A percentile compares a stretch with the other conserved stretches of the same genome.
Evolutionary conservation across 2,113 vertebrate species (phyloP).

Genomic region (Turnix velox): DNA sequence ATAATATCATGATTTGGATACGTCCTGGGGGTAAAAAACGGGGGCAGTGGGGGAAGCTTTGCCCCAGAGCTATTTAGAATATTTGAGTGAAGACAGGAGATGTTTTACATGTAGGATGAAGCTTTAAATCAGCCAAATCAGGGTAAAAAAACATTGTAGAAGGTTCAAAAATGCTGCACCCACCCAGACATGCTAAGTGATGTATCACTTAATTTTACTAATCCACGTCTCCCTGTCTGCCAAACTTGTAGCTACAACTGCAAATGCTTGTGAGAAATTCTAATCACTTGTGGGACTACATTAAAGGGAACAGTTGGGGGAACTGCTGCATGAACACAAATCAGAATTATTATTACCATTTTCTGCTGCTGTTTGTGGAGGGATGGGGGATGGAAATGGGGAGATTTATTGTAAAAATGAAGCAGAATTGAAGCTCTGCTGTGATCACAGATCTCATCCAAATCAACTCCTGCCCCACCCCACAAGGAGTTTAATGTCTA

Average conservation of each 20-base stretch:
- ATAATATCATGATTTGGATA: background rate
- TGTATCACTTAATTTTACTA: background rate
- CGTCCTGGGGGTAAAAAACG: background rate
- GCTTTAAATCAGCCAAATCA: background rate
- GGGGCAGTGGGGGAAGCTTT: too few relatives aligned
- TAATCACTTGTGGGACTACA: background rate
- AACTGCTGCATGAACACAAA: background rate
- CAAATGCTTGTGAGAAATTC: background rate
- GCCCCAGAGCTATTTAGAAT: background rate
- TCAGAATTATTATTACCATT: fast-evolving
- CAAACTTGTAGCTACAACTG: background rate
- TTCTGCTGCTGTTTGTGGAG: background rate
- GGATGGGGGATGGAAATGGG: background rate
- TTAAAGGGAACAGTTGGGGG: background rate
- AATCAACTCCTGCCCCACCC: background rate
- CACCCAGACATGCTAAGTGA: background rate
- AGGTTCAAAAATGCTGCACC: background rate
- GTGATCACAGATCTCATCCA: background rate
- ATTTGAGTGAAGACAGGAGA: background rate
- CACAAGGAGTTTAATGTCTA: background rate
- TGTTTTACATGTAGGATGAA: background rate
- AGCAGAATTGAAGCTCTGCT: background rate
- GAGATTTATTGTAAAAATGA: background rate
- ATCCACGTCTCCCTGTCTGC: background rate
- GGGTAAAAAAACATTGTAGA: background rate